A percentile compares a stretch with the other conserved stretches of the same genome.
These are phyloP conservation scores for Nowickia ferox DNA, from an alignment of 2,888 invertebrate species.

Conservation along the genomic window DNA sequence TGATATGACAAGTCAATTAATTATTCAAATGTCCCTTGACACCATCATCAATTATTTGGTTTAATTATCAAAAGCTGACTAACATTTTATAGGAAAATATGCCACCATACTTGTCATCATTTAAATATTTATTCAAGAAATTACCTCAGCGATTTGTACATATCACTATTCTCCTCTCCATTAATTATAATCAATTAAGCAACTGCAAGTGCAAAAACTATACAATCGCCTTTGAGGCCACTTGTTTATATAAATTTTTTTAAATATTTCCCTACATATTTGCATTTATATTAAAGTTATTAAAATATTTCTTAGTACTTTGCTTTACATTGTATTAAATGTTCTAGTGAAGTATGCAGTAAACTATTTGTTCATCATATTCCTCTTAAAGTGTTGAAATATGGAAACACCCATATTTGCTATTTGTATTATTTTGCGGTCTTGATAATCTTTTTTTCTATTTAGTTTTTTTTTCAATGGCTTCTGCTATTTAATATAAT, in stretches of 20 bases:
- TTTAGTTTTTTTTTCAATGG: constrained; percentile 16
- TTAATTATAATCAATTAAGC: neutral
- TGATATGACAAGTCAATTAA: constrained; percentile 69
- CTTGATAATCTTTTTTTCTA: constrained; percentile 12
- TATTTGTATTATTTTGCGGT: constrained; percentile 1
- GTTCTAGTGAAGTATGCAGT: neutral
- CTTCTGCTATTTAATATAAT: constrained; percentile 22
- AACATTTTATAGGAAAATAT: neutral
- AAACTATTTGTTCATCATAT: no score
- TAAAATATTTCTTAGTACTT: neutral
- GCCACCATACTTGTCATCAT: constrained; percentile 2
- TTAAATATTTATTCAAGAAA: constrained; percentile 29
- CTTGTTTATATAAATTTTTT: neutral
- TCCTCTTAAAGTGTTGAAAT: neutral
- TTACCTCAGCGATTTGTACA: constrained; percentile 43
- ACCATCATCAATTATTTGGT: constrained; percentile 67
- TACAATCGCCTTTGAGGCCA: neutral
- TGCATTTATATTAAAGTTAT: neutral
- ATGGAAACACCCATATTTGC: constrained; percentile 15
- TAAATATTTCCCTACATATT: neutral
- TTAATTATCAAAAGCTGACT: constrained; percentile 44
- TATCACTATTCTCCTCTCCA: neutral
- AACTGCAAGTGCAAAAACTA: constrained; percentile 33
- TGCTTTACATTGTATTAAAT: neutral
- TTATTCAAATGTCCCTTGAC: constrained; percentile 66